phyloP scores from a whole-genome alignment of 2,113 vertebrate genomes.

The Todiramphus saurophagus region DNA sequence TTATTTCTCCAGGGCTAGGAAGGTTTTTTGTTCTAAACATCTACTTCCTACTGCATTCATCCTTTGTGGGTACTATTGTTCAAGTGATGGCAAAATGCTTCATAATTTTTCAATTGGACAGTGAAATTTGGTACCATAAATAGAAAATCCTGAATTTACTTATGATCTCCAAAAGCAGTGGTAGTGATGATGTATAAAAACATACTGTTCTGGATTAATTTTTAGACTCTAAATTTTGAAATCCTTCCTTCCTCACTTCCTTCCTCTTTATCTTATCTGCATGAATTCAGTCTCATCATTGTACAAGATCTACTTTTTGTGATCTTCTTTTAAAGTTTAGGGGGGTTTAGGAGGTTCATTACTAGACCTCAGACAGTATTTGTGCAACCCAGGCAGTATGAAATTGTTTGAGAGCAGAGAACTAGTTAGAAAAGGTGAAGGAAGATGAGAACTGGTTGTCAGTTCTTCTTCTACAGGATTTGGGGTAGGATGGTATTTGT shows the following conservation, averaged over 20 bases:
- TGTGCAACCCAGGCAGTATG: not conserved
- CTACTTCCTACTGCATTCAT: not conserved
- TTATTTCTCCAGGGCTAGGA: not conserved
- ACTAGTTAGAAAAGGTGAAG: not conserved
- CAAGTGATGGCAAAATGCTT: not conserved
- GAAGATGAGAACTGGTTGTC: not conserved
- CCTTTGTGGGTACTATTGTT: not conserved
- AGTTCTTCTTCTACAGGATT: not conserved
- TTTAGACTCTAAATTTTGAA: not conserved
- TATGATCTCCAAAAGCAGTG: not conserved
- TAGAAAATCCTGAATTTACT: not conserved
- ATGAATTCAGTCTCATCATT: not conserved
- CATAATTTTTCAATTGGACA: not conserved
- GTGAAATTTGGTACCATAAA: not conserved
- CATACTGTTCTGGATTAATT: not conserved
- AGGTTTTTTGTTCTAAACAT: not conserved
- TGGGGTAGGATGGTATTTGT: not conserved
- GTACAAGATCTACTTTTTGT: not conserved
- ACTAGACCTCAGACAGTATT: not conserved
- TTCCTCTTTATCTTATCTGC: not conserved
- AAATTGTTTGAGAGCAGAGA: not conserved
- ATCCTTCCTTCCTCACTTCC: not conserved
- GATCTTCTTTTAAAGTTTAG: not conserved
- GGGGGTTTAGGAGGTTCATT: not conserved
- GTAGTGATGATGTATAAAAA: not conserved